Conservation (phyloP, 2,113 vertebrate species). For the Halichoeres trimaculatus region DNA sequence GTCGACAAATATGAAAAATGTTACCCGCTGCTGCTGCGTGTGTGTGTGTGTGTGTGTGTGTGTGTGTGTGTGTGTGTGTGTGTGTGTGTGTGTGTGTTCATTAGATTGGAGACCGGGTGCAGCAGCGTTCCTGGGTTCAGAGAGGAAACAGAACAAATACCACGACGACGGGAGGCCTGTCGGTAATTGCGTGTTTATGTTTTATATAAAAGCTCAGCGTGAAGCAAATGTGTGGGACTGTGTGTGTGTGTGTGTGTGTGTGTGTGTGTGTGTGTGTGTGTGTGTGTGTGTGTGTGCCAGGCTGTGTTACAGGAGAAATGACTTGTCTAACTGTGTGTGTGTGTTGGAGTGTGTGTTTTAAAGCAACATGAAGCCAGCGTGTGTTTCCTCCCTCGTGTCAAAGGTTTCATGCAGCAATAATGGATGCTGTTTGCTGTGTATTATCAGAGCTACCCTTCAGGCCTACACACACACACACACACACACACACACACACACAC, state of each 20-base stretch:
- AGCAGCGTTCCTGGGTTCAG: conserved; percentile 25
- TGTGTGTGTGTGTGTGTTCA: conserved; percentile 31
- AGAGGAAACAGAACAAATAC: conserved; percentile 37
- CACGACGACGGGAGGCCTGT: conserved; percentile 37
- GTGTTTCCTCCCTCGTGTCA: conserved; percentile 25
- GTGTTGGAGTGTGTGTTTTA: conserved; percentile 13
- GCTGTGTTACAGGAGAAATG: too few relatives aligned
- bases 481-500: too few relatives aligned
- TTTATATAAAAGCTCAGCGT: conserved; percentile 65
- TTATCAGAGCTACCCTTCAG: conserved; percentile 28
- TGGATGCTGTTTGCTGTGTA: conserved; percentile 26
- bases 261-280: conserved; percentile 11
- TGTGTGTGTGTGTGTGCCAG: conserved; percentile 10
- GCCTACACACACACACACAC: conserved; percentile 11
- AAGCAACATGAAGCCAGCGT: conserved; percentile 34
- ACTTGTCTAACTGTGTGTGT: too few relatives aligned
- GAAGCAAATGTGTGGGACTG: conserved; percentile 57
- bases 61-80: conserved; percentile 30
- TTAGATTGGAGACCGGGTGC: conserved; percentile 28
- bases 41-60: conserved; percentile 22
- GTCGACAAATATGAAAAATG: conserved; percentile 29
- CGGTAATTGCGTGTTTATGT: conserved; percentile 66
- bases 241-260: conserved; percentile 19
- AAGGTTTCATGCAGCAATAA: conserved; percentile 53
- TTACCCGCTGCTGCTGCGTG: conserved; percentile 14